Conservation (phyloP, 2,888 invertebrate species). For the Alcis repandata region DNA sequence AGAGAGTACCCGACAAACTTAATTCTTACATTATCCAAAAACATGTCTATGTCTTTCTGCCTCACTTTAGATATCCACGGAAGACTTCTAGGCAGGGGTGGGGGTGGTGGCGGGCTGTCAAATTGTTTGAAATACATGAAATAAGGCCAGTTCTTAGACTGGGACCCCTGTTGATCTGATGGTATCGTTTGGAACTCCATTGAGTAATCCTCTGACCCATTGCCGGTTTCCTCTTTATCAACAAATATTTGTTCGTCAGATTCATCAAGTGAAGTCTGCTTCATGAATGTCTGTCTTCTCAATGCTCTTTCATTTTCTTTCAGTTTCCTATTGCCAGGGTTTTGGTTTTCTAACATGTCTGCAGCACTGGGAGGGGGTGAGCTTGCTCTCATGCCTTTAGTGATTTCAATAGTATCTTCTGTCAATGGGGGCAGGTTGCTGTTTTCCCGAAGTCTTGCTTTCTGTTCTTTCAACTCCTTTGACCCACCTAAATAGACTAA, state of each 20-base stretch:
- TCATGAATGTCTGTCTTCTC: slow-evolving; percentile 93
- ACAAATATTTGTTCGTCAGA: slow-evolving; percentile 90
- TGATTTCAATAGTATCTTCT: slow-evolving; percentile 98
- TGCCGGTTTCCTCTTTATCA: slow-evolving; percentile 89
- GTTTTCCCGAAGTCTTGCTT: slow-evolving; percentile 89
- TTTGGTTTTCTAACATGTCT: slow-evolving; percentile 95
- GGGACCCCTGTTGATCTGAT: slow-evolving; percentile 62
- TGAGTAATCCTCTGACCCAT: slow-evolving; percentile 87
- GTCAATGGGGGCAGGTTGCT: slow-evolving; percentile 91
- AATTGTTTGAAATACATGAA: slow-evolving; percentile 80
- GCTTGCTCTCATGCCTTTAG: slow-evolving; percentile 96
- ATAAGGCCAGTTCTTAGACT: slow-evolving; percentile 73
- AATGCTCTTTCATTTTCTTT: slow-evolving; percentile 88
- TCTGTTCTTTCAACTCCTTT: slow-evolving; percentile 92
- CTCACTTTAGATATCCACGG: slow-evolving; percentile 99
- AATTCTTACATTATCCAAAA: slow-evolving; percentile 95
- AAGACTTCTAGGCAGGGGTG: slow-evolving; percentile 87
- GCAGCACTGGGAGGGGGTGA: slow-evolving; percentile 97
- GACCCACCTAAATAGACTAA: slow-evolving; percentile 97
- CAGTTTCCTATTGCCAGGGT: slow-evolving; percentile 89
- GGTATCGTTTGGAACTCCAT: slow-evolving; percentile 87
- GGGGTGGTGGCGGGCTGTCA: slow-evolving; percentile 81
- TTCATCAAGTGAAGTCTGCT: slow-evolving; percentile 96
- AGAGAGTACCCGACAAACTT: slow-evolving; percentile 99
- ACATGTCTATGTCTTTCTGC: slow-evolving; percentile 96